A percentile compares a stretch with the other conserved stretches of the same genome.
These are phyloP conservation scores for Alloscopus bannaensis DNA, from an alignment of 2,888 invertebrate genomes.

Conservation along the genomic window DNA sequence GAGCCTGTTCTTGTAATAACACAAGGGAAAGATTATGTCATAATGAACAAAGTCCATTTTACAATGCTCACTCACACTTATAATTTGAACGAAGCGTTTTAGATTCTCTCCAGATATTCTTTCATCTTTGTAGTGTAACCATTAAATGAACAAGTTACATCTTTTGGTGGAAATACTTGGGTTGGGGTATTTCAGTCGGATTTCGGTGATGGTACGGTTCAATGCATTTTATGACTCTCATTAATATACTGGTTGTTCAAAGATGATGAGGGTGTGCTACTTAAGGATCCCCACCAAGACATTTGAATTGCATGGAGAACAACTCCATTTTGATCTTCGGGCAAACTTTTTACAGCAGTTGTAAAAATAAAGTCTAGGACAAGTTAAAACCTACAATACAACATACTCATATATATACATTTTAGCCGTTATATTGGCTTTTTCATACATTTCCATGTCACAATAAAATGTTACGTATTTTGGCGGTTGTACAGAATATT, in stretches of 20 bases:
- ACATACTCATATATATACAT: not conserved
- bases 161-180: not conserved
- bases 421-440: not conserved
- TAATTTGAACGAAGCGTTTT: not conserved
- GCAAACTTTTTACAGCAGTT: constrained; percentile 5
- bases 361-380: not conserved
- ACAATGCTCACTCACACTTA: not conserved
- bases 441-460: not conserved
- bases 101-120: not conserved
- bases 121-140: constrained; percentile 7
- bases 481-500: too few relatives aligned
- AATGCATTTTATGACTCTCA: constrained; percentile 54
- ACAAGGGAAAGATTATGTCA: too few relatives aligned
- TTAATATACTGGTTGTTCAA: constrained; percentile 33
- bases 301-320: not conserved
- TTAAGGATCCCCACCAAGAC: not conserved
- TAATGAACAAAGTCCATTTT: too few relatives aligned
- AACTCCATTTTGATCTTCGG: constrained; percentile 12
- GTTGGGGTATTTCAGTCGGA: not conserved
- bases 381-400: not conserved
- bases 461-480: too few relatives aligned
- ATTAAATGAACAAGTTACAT: not conserved
- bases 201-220: constrained; percentile 43
- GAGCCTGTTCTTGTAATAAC: too few relatives aligned
- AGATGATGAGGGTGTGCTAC: constrained; percentile 11